Evolutionary conservation across 2,113 vertebrate species (phyloP).

Genomic region (Gobius niger): DNA sequence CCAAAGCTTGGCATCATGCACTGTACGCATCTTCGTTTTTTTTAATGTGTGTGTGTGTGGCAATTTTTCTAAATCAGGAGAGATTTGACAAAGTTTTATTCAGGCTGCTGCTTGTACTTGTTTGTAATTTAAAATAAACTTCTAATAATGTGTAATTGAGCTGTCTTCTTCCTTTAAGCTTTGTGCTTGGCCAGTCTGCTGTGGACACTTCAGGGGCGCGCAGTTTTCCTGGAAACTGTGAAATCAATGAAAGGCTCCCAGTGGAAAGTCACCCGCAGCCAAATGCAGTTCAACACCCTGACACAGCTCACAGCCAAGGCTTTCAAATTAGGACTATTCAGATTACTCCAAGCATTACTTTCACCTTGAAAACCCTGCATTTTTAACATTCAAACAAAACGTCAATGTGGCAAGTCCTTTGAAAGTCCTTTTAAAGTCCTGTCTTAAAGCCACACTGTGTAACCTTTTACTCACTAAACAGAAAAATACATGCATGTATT

Average conservation of each 20-base stretch:
- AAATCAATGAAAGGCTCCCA: slow-evolving; percentile 44
- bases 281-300: slow-evolving; percentile 32
- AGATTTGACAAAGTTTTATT: slow-evolving; percentile 1
- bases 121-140: slow-evolving; percentile 20
- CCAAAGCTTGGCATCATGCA: not conserved
- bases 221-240: slow-evolving; percentile 61
- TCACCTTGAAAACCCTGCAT: not conserved
- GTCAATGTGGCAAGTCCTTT: not conserved
- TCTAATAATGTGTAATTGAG: not conserved
- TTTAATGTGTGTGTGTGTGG: not conserved
- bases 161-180: not conserved
- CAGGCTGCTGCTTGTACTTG: slow-evolving; percentile 34
- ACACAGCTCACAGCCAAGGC: not conserved
- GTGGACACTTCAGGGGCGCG: slow-evolving; percentile 36
- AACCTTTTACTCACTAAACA: no score
- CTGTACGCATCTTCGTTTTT: not conserved
- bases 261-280: slow-evolving; percentile 46
- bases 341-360: not conserved
- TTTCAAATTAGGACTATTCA: not conserved
- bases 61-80: not conserved
- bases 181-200: slow-evolving; percentile 19
- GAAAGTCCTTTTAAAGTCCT: no score
- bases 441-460: no score
- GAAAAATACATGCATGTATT: no score
- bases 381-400: not conserved